phyloP scores from a whole-genome alignment of 2,113 vertebrate genomes.

The Oryzias javanicus region DNA sequence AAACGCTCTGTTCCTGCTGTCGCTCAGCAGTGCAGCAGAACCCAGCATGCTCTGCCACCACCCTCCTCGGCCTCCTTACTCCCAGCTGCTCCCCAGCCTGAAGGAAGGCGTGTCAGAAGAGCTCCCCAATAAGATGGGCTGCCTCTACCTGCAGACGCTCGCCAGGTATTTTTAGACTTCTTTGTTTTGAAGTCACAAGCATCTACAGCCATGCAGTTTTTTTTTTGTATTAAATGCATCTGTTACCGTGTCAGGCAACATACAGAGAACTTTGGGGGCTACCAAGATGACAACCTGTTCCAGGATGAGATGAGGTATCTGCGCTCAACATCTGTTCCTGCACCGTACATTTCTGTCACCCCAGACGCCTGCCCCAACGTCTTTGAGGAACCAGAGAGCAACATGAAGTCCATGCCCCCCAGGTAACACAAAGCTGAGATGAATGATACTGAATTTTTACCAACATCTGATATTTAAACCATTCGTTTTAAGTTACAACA shows the following conservation, averaged over 20 bases:
- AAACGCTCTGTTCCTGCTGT: constrained; percentile 93
- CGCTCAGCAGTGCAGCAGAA: constrained; percentile 94
- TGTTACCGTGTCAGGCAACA: constrained; percentile 84
- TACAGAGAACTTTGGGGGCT: constrained; percentile 93
- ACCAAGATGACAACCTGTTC: constrained; percentile 97
- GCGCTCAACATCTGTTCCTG: constrained; percentile 95
- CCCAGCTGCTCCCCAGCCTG: constrained; percentile 92
- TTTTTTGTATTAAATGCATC: no score
- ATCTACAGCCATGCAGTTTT: not conserved
- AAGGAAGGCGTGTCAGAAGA: constrained; percentile 97
- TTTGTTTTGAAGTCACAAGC: not conserved
- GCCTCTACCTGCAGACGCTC: constrained; percentile 95
- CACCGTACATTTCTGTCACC: constrained; percentile 96
- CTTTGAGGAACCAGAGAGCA: constrained; percentile 96
- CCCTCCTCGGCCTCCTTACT: constrained; percentile 87
- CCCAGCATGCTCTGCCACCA: constrained; percentile 94
- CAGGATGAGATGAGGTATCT: constrained; percentile 98
- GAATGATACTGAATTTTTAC: no score
- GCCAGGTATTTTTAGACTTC: constrained; percentile 77
- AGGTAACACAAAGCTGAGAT: constrained; percentile 74
- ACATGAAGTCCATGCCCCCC: constrained; percentile 99
- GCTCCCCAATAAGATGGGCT: constrained; percentile 93
- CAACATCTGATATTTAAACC: no score
- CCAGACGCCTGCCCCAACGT: constrained; percentile 97
- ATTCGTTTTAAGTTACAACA: no score